Evolutionary conservation across 1,140 invertebrate genomes (phyloP).

Genomic region (Hypsibius dujardini): DNA sequence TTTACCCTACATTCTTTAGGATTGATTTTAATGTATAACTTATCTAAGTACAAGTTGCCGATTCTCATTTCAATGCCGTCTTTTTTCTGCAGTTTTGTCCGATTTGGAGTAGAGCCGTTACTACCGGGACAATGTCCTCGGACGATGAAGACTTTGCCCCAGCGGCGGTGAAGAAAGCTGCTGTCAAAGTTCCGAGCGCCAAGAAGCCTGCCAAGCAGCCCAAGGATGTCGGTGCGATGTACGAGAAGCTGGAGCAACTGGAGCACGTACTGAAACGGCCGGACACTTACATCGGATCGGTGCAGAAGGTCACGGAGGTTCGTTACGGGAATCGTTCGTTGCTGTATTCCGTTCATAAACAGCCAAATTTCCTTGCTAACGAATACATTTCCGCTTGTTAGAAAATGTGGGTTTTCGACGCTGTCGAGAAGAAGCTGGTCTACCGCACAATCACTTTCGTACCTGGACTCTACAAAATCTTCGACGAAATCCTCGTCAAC

Average conservation of each 20-base stretch:
- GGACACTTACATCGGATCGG: conserved; percentile 94
- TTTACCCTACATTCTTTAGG: too few relatives aligned
- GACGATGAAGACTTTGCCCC: background rate
- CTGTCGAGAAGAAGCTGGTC: conserved; percentile 52
- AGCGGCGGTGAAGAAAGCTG: background rate
- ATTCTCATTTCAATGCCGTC: too few relatives aligned
- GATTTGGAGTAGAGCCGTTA: too few relatives aligned
- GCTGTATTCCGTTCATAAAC: too few relatives aligned
- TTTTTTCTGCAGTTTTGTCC: too few relatives aligned
- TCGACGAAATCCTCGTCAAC: conserved; percentile 98
- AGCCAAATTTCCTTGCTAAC: background rate
- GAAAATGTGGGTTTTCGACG: conserved; percentile 83
- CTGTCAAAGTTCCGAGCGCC: background rate
- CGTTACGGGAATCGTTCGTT: background rate
- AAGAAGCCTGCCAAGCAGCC: conserved; percentile 14
- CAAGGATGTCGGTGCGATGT: conserved; percentile 37
- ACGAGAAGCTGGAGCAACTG: conserved; percentile 40
- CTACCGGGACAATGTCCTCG: background rate
- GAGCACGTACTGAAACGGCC: conserved; percentile 85
- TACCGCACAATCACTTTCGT: conserved; percentile 78
- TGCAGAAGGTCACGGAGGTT: conserved; percentile 57
- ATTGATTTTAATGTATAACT: too few relatives aligned
- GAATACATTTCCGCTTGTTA: conserved; percentile 32
- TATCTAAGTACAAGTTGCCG: too few relatives aligned
- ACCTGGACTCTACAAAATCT: conserved; percentile 97